Conservation (phyloP, 2,888 invertebrate species). For the Lamellibrachia columna region DNA sequence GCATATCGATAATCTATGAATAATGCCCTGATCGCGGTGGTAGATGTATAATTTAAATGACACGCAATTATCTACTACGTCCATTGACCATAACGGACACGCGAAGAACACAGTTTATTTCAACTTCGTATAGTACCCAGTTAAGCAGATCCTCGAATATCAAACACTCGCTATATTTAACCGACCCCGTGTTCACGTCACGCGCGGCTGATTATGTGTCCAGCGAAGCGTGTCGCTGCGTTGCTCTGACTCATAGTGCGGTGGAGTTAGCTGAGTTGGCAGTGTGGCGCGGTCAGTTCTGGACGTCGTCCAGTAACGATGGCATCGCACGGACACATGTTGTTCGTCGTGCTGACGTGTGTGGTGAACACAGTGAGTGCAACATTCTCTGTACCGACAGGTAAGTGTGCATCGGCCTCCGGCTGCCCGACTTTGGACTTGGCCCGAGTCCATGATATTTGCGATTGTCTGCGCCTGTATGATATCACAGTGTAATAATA, state of each 20-base stretch:
- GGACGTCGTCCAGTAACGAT: not conserved
- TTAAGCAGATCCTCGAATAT: not conserved
- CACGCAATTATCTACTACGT: not conserved
- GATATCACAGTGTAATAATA: too few species aligned
- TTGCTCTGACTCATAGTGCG: not conserved
- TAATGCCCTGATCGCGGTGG: not conserved
- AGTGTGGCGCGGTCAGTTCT: not conserved
- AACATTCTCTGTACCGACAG: not conserved
- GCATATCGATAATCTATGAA: not conserved
- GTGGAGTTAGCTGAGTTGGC: not conserved
- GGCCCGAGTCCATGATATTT: not conserved
- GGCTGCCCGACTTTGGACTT: not conserved
- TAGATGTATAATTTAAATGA: not conserved
- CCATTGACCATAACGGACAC: not conserved
- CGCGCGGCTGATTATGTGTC: not conserved
- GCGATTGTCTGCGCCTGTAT: not conserved
- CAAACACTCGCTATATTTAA: not conserved
- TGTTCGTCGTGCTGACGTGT: not conserved
- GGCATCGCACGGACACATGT: not conserved
- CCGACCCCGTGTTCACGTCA: not conserved
- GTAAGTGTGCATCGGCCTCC: not conserved
- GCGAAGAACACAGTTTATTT: not conserved
- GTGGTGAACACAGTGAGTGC: not conserved
- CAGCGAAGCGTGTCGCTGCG: not conserved
- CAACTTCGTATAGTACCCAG: not conserved